A percentile compares a stretch with the other conserved stretches of the same genome.
Conservation (phyloP, 2,888 invertebrate genomes). For the Andricus quercusramuli region DNA sequence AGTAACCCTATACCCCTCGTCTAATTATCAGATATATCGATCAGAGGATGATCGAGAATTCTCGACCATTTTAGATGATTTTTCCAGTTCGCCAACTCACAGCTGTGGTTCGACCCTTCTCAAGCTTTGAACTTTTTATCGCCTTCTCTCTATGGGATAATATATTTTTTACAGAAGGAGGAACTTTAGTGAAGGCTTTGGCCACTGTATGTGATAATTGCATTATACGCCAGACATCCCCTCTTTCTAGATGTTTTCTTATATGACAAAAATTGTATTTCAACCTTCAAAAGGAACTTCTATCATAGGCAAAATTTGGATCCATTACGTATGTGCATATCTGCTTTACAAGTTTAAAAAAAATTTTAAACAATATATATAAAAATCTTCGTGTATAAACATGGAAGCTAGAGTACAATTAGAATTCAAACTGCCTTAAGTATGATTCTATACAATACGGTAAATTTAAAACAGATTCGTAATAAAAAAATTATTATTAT, state of each 20-base stretch:
- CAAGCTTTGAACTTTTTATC: conserved; percentile 5
- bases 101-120: background rate
- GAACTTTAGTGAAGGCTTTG: background rate
- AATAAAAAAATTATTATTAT: too few relatives aligned
- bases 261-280: too few relatives aligned
- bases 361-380: too few relatives aligned
- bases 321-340: too few relatives aligned
- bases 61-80: background rate
- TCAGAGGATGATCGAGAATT: conserved; percentile 23
- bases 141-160: background rate
- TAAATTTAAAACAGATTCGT: too few relatives aligned
- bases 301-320: too few relatives aligned
- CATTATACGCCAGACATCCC: background rate
- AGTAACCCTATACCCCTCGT: background rate
- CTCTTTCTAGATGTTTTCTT: background rate
- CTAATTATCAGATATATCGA: conserved; percentile 25
- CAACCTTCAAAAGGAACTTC: too few relatives aligned
- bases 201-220: background rate
- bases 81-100: background rate
- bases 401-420: too few relatives aligned
- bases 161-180: background rate
- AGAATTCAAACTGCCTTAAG: too few relatives aligned
- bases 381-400: too few relatives aligned
- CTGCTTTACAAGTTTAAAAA: too few relatives aligned
- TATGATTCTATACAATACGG: too few relatives aligned